These are phyloP conservation scores for Junonia oenone DNA, from an alignment of 2,888 invertebrate species.

Conservation along the genomic window DNA sequence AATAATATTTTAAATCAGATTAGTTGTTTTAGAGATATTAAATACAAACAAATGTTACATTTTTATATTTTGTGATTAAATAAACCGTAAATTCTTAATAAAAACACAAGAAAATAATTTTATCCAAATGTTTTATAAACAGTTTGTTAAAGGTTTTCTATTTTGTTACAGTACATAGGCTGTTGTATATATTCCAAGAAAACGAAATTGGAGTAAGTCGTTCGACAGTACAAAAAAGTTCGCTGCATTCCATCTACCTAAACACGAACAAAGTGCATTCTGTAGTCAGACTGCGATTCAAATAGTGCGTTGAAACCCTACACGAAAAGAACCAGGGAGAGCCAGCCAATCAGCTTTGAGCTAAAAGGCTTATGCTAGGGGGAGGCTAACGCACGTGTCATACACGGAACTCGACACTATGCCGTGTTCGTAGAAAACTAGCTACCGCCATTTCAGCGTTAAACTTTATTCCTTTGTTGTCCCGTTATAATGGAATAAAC, in stretches of 20 bases:
- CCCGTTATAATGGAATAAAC: conserved; percentile 12
- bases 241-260: conserved; percentile 20
- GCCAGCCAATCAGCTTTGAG: conserved; percentile 46
- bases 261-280: conserved; percentile 20
- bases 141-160: background rate
- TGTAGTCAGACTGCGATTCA: conserved; percentile 41
- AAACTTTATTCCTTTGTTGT: conserved; percentile 19
- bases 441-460: conserved; percentile 21
- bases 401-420: conserved; percentile 21
- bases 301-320: conserved; percentile 48
- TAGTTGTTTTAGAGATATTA: no score
- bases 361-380: conserved; percentile 40
- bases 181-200: background rate
- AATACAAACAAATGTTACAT: no score
- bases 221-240: conserved; percentile 10
- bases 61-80: no score
- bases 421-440: conserved; percentile 21
- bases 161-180: background rate
- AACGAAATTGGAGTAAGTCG: background rate
- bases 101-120: no score
- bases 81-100: no score
- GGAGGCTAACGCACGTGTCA: conserved; percentile 39
- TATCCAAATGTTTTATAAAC: no score
- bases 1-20: no score
- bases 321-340: conserved; percentile 43